These are phyloP conservation scores for Drosophila aff. DNA, from an alignment of 1,140 invertebrate species.

Conservation along the genomic window DNA sequence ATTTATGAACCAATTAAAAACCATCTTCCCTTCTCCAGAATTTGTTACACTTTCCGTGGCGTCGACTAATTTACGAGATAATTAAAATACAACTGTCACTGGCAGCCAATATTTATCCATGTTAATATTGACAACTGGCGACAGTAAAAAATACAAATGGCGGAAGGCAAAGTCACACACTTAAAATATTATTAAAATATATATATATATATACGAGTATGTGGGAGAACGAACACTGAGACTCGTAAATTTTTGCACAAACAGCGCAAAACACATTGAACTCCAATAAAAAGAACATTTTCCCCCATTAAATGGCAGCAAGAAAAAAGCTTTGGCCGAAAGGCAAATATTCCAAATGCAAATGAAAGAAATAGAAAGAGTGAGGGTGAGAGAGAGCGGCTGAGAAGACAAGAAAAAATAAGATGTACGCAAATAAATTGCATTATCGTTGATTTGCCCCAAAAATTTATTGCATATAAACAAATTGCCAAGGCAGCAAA, in stretches of 20 bases:
- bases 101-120: slow-evolving; percentile 31
- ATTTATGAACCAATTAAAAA: neutral
- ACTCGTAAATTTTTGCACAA: slow-evolving; percentile 57
- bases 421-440: slow-evolving; percentile 66
- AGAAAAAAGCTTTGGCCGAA: slow-evolving; percentile 32
- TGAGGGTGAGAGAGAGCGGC: slow-evolving; percentile 2
- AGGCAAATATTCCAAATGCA: slow-evolving; percentile 42
- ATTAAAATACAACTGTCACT: slow-evolving; percentile 38
- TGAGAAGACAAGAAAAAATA: slow-evolving; percentile 14
- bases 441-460: slow-evolving; percentile 75
- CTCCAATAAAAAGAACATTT: slow-evolving; percentile 55
- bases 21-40: neutral
- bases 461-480: slow-evolving; percentile 79
- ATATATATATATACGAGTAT: no score
- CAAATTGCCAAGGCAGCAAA: slow-evolving; percentile 70
- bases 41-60: slow-evolving; percentile 18
- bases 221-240: slow-evolving; percentile 13
- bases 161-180: slow-evolving; percentile 5
- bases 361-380: slow-evolving; percentile 44
- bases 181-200: slow-evolving; percentile 25
- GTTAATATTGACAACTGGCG: slow-evolving; percentile 19
- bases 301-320: slow-evolving; percentile 26
- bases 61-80: slow-evolving; percentile 46
- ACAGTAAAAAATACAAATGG: neutral
- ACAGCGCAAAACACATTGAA: slow-evolving; percentile 23